A percentile compares a stretch with the other conserved stretches of the same genome.
These are phyloP conservation scores for Peromyscus maniculatus DNA, from an alignment of 2,113 vertebrate species.

Conservation along the genomic window DNA sequence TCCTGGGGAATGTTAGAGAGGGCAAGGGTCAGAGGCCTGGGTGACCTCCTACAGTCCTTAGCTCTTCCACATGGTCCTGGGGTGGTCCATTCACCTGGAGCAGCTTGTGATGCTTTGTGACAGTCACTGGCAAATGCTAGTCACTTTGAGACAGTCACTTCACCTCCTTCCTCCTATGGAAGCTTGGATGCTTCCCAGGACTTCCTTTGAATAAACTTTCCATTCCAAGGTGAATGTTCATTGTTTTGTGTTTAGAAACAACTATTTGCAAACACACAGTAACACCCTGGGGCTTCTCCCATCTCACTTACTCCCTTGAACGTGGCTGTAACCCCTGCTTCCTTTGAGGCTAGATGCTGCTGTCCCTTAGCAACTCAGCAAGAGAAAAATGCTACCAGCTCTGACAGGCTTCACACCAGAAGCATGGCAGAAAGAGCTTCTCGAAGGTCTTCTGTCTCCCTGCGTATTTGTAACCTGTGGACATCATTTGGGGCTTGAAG, in stretches of 20 bases:
- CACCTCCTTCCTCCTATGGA: not conserved
- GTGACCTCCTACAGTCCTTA: conserved; percentile 54
- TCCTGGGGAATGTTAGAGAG: conserved; percentile 81
- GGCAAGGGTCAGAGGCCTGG: conserved; percentile 80
- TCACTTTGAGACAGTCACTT: conserved; percentile 54
- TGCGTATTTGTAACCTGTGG: accelerated
- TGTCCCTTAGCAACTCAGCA: not conserved
- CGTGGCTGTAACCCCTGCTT: not conserved
- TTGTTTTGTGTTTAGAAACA: not conserved
- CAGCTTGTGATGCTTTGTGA: conserved; percentile 50
- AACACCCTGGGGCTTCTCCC: not conserved
- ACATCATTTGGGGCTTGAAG: accelerated
- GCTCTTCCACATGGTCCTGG: not conserved
- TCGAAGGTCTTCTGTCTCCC: not conserved
- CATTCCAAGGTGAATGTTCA: not conserved
- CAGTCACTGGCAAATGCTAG: conserved; percentile 66
- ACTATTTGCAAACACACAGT: not conserved
- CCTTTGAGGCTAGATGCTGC: not conserved
- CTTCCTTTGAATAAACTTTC: not conserved
- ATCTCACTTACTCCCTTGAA: not conserved
- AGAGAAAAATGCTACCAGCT: not conserved
- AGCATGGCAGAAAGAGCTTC: not conserved
- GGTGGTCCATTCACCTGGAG: not conserved
- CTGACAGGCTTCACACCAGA: not conserved
- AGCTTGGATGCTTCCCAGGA: accelerated